phyloP scores from a whole-genome alignment of 2,888 invertebrate species.

The Macropis europaea region DNA sequence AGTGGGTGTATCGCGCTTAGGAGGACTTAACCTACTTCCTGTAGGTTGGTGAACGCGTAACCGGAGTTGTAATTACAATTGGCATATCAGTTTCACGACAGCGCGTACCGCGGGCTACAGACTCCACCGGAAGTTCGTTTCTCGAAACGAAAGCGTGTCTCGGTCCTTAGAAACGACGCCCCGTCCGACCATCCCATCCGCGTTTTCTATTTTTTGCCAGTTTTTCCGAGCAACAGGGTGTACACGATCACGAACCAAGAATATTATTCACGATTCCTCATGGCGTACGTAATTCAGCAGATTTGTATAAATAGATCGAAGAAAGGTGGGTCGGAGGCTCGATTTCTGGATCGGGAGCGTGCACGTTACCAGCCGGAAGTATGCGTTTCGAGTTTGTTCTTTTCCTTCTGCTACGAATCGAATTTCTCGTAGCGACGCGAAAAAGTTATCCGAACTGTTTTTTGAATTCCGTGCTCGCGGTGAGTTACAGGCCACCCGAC shows the following conservation, averaged over 20 bases:
- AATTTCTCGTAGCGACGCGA: not conserved
- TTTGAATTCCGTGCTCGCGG: slow-evolving; percentile 11
- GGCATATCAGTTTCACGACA: slow-evolving; percentile 62
- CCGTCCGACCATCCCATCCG: not conserved
- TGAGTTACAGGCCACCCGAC: slow-evolving; percentile 3
- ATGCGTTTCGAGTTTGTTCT: no score
- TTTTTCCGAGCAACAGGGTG: slow-evolving; percentile 30
- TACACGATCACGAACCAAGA: slow-evolving; percentile 24
- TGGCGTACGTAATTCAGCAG: not conserved
- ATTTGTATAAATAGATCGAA: not conserved
- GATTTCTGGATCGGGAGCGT: not conserved
- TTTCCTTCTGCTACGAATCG: no score
- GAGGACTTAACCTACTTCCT: slow-evolving; percentile 38
- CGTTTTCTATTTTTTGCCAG: slow-evolving; percentile 21
- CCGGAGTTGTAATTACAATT: slow-evolving; percentile 57
- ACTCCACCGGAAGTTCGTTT: slow-evolving; percentile 51
- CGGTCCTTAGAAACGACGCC: slow-evolving; percentile 7
- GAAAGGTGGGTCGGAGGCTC: not conserved
- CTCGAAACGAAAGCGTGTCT: not conserved
- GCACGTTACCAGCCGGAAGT: not conserved
- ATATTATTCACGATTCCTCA: not conserved
- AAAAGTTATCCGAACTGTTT: slow-evolving; percentile 20
- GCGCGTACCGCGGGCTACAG: slow-evolving; percentile 22
- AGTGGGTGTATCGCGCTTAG: slow-evolving; percentile 30
- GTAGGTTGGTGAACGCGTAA: slow-evolving; percentile 34